Evolutionary conservation across 2,113 vertebrate species (phyloP), one percentile per base, ranked within the genome.

Genomic region (Callaeas wilsoni): DNA sequence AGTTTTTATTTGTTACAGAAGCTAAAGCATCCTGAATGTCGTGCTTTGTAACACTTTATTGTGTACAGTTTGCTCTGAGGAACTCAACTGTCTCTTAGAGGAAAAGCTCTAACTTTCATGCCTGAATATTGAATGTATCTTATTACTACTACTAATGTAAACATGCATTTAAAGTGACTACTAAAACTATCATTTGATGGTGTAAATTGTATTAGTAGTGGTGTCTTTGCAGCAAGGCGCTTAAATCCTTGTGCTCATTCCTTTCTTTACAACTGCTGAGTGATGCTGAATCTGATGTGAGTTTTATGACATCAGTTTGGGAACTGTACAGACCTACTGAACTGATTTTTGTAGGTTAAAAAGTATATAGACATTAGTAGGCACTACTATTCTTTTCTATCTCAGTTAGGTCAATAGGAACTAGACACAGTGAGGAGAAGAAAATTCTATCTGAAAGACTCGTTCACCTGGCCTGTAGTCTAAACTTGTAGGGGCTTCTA

Each of bases 391-490:
- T 69, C 25, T 56, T 30, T 86, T 53, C 6, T 68, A 3, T 70
- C 29, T 42, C 18, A 46, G 19, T 47, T 20, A 71, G 20, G 17
- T 56, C 46, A 83, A 74, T 4, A 32, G 32, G 6, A 83, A 60
- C 10, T 41, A 83, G 37, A 85, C 27, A 59, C 1, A 67, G 53
- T 63, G 23, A 59, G 20, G 25, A 68, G 12, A 83, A 76, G 80
- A 74, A 21, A 22, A 2, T 16, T 71, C 8, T 59, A 9, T 20
- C 25, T 81, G 25, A 64, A 79, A 84, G 52, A 56, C 21, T 47
- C 0, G 1, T 70, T 63, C 16, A 42, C 16, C 14, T 39, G 33
- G 13, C 22, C 67, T 3, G 0, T 11, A 30, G 29, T 65, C 19
- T 42, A 59, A 89, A 57, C 10, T 35, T 69, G 13, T 39, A 57